Evolutionary conservation across 2,888 invertebrate genomes (phyloP), one percentile per base, ranked within the genome.

Genomic region (Trichopria drosophilae): DNA sequence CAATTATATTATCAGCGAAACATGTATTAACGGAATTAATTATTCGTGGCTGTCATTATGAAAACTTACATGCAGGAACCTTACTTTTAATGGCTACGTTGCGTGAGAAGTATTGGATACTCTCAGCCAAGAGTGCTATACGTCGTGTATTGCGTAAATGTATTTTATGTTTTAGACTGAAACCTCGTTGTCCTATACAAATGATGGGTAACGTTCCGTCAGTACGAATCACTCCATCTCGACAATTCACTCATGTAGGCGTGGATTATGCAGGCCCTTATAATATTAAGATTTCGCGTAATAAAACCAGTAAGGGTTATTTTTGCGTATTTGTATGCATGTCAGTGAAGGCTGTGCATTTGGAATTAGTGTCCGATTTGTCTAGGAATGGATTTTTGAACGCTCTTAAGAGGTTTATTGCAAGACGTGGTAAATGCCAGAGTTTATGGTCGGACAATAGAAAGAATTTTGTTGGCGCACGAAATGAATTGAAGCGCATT

Each of bases 141-240:
- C 29, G 32, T 24, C 29, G 37, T 12, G 49, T 55, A 20, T 9
- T 55, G 20, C 43, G 29, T 15, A 37, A 51, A 34, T 58, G 55
- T 32, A 12, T 53, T 10, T 28, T 24, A 16, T 57, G 56, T 28
- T 57, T 59, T 41, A 36, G 51, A 12, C 6, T 44, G 10, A 37
- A 40, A 15, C 48, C 54, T 7, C 49, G 22, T 23, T 13, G 9
- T n/a, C 28, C 31, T 9, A 37, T 24, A 3, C 51, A 49, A 20
- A 6, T 57, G n/a, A 53, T 57, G 53, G 53, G 53, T 18, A 51
- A 31, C 26, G 31, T 53, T 4, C 65, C 65, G 1, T 19, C n/a
- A 7, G 20, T 50, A 1, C 39, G 65, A 12, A 59, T 61, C 2
- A 55, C 23, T 6, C 23, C 40, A 3, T 39, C 40, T 13, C 24